Conservation (phyloP, 2,797 vertebrate species). For the Sebastiscus albofasciatus region DNA sequence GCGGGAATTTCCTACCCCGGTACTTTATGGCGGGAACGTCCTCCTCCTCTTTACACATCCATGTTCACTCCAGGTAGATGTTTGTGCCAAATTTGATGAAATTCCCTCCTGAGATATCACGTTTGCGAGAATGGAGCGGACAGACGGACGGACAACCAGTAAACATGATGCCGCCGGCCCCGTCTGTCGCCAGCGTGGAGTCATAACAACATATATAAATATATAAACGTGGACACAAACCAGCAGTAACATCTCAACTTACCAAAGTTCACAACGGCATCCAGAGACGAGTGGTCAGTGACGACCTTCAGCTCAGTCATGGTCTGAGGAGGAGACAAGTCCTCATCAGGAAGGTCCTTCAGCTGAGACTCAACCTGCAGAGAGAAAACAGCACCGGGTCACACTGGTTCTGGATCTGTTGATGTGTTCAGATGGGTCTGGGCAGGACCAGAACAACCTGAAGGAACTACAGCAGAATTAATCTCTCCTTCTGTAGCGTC, state of each 20-base stretch:
- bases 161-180: too few relatives aligned
- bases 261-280: conserved; percentile 25
- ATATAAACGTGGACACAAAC: neutral
- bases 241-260: neutral
- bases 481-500: neutral
- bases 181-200: too few relatives aligned
- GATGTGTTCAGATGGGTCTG: neutral
- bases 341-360: neutral
- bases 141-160: too few relatives aligned
- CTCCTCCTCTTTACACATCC: too few relatives aligned
- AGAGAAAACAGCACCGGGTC: neutral
- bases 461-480: neutral
- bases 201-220: too few relatives aligned
- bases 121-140: too few relatives aligned
- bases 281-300: fast-evolving
- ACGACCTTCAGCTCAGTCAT: conserved; percentile 16
- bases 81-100: too few relatives aligned
- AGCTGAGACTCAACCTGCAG: conserved; percentile 13
- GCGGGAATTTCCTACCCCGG: too few relatives aligned
- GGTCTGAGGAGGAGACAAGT: neutral
- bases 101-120: too few relatives aligned
- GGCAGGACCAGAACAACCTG: neutral
- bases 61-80: too few relatives aligned
- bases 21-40: too few relatives aligned
- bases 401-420: neutral